Evolutionary conservation across 2,888 invertebrate species (phyloP), one percentile per base, ranked within the genome.

Genomic region (Spilarctia lutea): DNA sequence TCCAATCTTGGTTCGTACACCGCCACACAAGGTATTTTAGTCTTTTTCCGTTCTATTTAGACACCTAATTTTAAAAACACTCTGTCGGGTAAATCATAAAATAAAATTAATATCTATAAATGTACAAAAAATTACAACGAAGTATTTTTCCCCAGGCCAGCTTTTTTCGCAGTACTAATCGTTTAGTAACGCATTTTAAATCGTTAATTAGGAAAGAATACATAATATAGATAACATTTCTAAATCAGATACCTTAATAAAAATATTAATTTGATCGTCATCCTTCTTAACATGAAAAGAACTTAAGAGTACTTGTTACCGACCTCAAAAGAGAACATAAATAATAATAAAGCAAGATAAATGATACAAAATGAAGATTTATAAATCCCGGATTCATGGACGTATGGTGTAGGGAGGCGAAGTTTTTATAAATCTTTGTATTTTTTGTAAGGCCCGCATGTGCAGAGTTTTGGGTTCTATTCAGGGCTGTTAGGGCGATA

Each of bases 381-480:
- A 83, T 81, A 77, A 82, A 79, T 74, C 71, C 65, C 71, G 71
- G 68, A 65, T 68, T 72, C 73, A 48, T 45, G n/a, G 35, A 56
- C 45, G 42, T 70, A 75, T 69, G 75, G 63, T n/a, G 72, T 48
- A 74, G 77, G 76, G 80, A 35, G 73, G 72, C 74, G 74, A 79
- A 69, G 75, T 75, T 69, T 77, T 76, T 81, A 79, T 78, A 75
- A 76, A 75, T 42, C 77, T 80, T 79, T 75, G 60, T 75, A 72
- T 75, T 82, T 86, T 87, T 83, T 88, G 83, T 75, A 75, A 65
- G 27, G 84, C 94, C 94, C 94, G 94, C 94, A 95, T 94, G 83
- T 93, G 94, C 85, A 77, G 78, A 81, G 81, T 87, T 86, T 87
- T 81, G 83, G 83, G 82, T 79, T 83, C 83, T 83, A 88, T 88